Conservation (phyloP, 2,113 vertebrate genomes). For the Rhegmatorhina hoffmannsi region DNA sequence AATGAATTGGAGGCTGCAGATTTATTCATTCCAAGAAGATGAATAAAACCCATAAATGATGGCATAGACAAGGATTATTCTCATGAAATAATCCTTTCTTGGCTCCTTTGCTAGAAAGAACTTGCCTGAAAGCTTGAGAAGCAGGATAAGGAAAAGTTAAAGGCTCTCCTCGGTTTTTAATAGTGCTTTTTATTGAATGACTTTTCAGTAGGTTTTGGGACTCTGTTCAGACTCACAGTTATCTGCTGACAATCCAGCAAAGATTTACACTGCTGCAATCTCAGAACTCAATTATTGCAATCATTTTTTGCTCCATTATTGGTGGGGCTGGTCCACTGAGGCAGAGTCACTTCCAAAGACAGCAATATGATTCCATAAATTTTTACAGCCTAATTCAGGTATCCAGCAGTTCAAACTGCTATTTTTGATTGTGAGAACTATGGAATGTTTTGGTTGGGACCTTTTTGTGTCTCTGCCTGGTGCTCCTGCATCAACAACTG, state of each 20-base stretch:
- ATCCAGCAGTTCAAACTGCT: neutral
- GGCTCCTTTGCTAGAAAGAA: neutral
- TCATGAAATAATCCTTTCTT: neutral
- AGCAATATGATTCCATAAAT: neutral
- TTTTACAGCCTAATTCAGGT: neutral
- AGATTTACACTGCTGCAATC: neutral
- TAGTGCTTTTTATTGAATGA: neutral
- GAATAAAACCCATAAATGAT: neutral
- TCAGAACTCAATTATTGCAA: neutral
- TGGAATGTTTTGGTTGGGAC: neutral
- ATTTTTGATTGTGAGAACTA: neutral
- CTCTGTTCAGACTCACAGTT: neutral
- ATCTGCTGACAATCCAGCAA: neutral
- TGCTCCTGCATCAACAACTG: neutral
- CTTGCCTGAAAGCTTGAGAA: neutral
- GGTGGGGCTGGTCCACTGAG: neutral
- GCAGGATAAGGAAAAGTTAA: neutral
- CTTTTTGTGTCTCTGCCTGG: accelerated
- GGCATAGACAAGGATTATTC: neutral
- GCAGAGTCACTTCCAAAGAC: neutral
- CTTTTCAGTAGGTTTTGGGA: neutral
- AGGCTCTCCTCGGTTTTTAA: neutral
- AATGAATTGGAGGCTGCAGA: neutral
- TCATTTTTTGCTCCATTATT: accelerated
- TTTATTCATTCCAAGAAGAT: neutral